Evolutionary conservation across 2,113 vertebrate species (phyloP), one percentile per base, ranked within the genome.

Genomic region (Microcebus tavaratra): DNA sequence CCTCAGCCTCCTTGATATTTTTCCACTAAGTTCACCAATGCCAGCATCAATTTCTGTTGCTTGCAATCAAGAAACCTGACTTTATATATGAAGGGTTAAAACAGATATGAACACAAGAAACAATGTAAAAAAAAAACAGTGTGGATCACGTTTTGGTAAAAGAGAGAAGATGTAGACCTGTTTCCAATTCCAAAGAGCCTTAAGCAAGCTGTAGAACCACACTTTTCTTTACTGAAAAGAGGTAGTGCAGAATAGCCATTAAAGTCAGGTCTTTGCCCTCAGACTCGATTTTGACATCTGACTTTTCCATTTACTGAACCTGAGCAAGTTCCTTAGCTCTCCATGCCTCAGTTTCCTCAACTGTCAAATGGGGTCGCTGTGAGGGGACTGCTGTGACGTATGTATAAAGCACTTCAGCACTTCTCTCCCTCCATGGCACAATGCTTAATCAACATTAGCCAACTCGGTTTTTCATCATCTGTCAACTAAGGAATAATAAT

Each of bases 401-500:
- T 5, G 27, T 15, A 0, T 3, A 39, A 39, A 50, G 36, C n/a
- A 39, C 48, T 31, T 63, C 34, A 39, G 36, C 31, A 39, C 55
- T 31, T 63, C 29, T 61, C 70, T 42, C 36, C 14, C 4, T 31
- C 13, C 27, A 9, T 3, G 42, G 31, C 34, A 59, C 1, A 2
- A 34, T 34, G 18, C 25, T 84, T 61, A 48, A 12, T 79, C 42
- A 31, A 13, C 39, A n/a, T 81, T 10, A 73, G 27, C 31, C 59
- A 76, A 50, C 34, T 72, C 27, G 42, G 29, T 31, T 75, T 29
- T 42, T 36, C 23, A 53, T 88, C 88, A 59, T 88, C 93, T 86
- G 70, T 73, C 89, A 95, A 87, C 21, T 15, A 2, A 92, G 36
- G 23, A 92, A 57, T 53, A 94, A 80, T 59, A 94, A 95, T 36